Conservation (phyloP, 2,888 invertebrate species). For the Lasioglossum lativentre region DNA sequence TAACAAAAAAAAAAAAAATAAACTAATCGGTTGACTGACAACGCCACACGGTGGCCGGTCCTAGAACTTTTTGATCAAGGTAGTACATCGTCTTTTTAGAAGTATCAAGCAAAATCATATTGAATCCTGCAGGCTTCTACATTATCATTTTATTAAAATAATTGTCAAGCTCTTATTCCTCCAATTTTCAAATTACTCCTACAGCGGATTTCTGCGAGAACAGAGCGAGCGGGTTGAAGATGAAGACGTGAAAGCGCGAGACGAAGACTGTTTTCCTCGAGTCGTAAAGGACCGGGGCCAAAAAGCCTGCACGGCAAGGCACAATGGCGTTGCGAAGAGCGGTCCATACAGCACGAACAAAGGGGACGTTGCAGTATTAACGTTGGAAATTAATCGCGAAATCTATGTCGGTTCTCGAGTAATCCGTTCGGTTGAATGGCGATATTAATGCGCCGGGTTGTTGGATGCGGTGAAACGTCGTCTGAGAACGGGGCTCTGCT, state of each 20-base stretch:
- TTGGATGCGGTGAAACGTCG: slow-evolving; percentile 7
- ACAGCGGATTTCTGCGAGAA: too few species aligned
- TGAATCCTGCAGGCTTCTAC: too few species aligned
- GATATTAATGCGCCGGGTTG: slow-evolving; percentile 51
- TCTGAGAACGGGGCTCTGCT: slow-evolving; percentile 41
- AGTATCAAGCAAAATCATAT: too few species aligned
- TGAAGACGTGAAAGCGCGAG: background rate
- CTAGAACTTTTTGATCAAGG: too few species aligned
- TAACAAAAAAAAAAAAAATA: too few species aligned
- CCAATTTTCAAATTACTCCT: too few species aligned
- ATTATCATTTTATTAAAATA: too few species aligned
- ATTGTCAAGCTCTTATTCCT: too few species aligned
- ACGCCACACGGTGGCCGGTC: too few species aligned
- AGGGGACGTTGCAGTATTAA: background rate
- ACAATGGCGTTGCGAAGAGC: background rate
- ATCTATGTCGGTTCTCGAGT: slow-evolving; percentile 29
- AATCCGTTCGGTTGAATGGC: slow-evolving; percentile 56
- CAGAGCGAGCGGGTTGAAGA: background rate
- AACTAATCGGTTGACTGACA: too few species aligned
- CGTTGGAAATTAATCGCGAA: slow-evolving; percentile 32
- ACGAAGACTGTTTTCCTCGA: background rate
- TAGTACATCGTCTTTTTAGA: too few species aligned
- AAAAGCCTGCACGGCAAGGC: background rate
- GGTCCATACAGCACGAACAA: too few species aligned
- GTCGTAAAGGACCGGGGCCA: background rate